Base-by-base conservation (phyloP, 2,113 vertebrate species). In the Amblyornis subalaris region DNA sequence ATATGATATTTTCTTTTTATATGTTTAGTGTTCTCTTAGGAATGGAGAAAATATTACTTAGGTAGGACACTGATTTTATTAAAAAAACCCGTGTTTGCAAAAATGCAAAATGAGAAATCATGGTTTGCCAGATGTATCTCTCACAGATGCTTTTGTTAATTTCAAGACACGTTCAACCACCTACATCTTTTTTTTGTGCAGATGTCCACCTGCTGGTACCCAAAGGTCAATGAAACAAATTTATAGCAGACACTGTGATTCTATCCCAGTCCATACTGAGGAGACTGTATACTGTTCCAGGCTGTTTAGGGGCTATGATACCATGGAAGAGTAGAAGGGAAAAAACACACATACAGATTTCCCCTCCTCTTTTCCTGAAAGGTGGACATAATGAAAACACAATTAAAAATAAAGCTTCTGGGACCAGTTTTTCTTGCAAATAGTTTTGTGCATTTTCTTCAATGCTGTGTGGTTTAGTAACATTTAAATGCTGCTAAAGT, bases 111-210 rank as follows among this genome's bases (percentile, higher is more conserved):
- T 3, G 19, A 60, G 64, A 69, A 14, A 25, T 40, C 6, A 20
- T 48, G 31, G 13, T 58, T 86, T 73, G 12, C 10, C 28, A 80
- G 7, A 8, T 74, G 10, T 74, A 2, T 29, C 14, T 76, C 20
- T 61, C 8, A 6, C 6, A 22, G 33, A 33, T 6, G 2, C 6
- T 54, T 21, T 42, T 54, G 9, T 55, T 62, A 74, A 62, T 74
- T 74, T 77, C 62, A 81, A 81, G 33, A 5, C 8, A 18, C 4
- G 6, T 73, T 61, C 1, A 0, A 58, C 23, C 8, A n/a, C 22
- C 23, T 28, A 29, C 7, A 33, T 45, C 9, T 91, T 86, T 12
- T 0, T 14, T 71, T 62, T 9, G 0, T 36, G 15, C 0, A 1
- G 7, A 20, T 45, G 19, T 28, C 64, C 23, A 42, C 8, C 6